A percentile compares a stretch with the other conserved stretches of the same genome.
Evolutionary conservation across 2,113 vertebrate species (phyloP).

Genomic region (Eurystomus gularis): DNA sequence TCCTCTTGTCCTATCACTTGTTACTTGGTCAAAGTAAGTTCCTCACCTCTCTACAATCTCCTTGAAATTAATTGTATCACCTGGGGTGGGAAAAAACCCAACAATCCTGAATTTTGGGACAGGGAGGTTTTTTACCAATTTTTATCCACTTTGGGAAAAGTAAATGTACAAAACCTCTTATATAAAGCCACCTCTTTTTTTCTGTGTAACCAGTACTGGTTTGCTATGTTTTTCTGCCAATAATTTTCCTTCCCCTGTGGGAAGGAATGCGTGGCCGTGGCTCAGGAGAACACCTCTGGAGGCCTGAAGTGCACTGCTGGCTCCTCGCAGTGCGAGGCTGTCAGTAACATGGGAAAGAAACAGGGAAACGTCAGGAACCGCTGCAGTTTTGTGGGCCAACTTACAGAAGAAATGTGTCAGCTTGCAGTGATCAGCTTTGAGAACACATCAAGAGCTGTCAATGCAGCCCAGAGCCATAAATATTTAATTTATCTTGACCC

Average conservation of each 20-base stretch:
- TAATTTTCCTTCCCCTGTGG: neutral
- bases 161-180: neutral
- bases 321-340: neutral
- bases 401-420: conserved; percentile 25
- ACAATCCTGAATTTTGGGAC: neutral
- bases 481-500: conserved; percentile 52
- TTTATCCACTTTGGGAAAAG: neutral
- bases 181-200: rapidly evolving
- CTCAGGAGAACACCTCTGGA: neutral
- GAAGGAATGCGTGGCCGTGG: neutral
- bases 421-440: conserved; percentile 30
- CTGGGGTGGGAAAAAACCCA: rapidly evolving
- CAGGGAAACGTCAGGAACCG: neutral
- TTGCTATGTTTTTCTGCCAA: neutral
- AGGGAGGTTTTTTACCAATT: neutral
- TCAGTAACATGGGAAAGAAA: neutral
- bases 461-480: neutral
- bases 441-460: conserved; percentile 57
- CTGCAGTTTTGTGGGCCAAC: neutral
- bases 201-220: neutral
- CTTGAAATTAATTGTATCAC: neutral
- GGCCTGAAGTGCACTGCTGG: neutral
- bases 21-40: too few relatives aligned
- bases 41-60: too few relatives aligned
- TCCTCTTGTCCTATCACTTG: too few relatives aligned